phyloP scores from a whole-genome alignment of 2,888 invertebrate genomes.

The Adelognathus sp. region DNA sequence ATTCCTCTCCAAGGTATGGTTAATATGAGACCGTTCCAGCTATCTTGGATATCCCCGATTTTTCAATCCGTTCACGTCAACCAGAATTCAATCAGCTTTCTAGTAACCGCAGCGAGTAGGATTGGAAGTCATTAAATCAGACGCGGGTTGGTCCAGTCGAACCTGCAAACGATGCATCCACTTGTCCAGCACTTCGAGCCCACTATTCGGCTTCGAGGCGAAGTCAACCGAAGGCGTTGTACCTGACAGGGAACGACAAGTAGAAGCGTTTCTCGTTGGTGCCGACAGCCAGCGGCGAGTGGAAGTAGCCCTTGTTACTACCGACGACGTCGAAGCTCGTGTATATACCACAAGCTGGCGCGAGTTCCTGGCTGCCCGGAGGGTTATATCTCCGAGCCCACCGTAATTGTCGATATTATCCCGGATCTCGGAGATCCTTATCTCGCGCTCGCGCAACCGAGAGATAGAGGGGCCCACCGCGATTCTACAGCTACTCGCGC shows the following conservation, averaged over 20 bases:
- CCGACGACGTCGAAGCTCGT: slow-evolving; percentile 1
- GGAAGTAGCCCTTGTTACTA: slow-evolving; percentile 43
- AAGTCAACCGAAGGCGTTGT: background rate
- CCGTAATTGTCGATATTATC: slow-evolving; percentile 63
- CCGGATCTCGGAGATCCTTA: slow-evolving; percentile 57
- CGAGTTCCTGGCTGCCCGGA: background rate
- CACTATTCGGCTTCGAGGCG: background rate
- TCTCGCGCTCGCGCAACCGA: slow-evolving; percentile 30
- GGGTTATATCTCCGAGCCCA: slow-evolving; percentile 35
- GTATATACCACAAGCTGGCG: background rate
- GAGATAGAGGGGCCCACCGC: slow-evolving; percentile 29
- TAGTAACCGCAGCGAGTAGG: background rate
- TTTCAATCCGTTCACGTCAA: background rate
- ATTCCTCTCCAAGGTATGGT: background rate
- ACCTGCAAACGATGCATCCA: background rate
- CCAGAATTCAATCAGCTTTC: background rate
- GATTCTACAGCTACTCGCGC: slow-evolving; percentile 34
- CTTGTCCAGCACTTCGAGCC: background rate
- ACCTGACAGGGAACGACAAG: background rate
- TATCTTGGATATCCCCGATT: background rate
- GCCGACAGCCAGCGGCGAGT: slow-evolving; percentile 33
- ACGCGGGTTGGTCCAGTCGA: background rate
- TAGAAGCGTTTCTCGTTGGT: slow-evolving; percentile 16
- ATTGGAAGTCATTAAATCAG: background rate
- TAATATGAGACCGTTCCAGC: too few species aligned